Conservation (phyloP, 2,797 vertebrate genomes). For the Myotis vivesi region DNA sequence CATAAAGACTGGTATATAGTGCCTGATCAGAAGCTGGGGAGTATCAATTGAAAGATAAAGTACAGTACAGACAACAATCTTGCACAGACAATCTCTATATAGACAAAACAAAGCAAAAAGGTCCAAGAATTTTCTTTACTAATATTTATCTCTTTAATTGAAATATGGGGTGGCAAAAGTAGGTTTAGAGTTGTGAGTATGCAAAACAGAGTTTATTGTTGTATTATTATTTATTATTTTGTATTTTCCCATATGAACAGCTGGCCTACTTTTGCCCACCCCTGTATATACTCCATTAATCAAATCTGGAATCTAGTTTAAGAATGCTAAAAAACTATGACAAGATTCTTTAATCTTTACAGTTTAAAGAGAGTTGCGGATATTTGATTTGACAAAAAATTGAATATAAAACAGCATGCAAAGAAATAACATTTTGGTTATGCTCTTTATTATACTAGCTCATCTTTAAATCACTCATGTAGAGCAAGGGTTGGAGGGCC, state of each 20-base stretch:
- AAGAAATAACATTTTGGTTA: slow-evolving; percentile 4
- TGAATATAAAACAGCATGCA: not conserved
- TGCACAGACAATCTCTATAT: not conserved
- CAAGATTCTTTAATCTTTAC: slow-evolving; percentile 11
- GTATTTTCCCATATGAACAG: not conserved
- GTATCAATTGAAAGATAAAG: not conserved
- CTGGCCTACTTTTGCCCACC: not conserved
- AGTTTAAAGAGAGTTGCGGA: slow-evolving; percentile 30
- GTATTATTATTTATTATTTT: not conserved
- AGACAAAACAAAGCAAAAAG: slow-evolving; percentile 27
- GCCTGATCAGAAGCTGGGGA: not conserved
- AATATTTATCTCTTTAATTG: not conserved
- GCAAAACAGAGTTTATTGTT: not conserved
- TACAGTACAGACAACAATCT: not conserved
- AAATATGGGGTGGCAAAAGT: not conserved
- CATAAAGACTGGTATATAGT: not conserved
- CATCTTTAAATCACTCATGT: not conserved
- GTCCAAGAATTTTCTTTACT: not conserved
- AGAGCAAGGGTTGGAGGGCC: not conserved
- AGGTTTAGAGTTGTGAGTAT: not conserved
- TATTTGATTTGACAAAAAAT: not conserved
- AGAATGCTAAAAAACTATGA: not conserved
- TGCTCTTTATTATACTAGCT: not conserved
- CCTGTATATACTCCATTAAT: not conserved
- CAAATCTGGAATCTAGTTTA: slow-evolving; percentile 17